These are phyloP conservation scores for Zeus faber DNA, from an alignment of 2,113 vertebrate genomes.

Conservation along the genomic window DNA sequence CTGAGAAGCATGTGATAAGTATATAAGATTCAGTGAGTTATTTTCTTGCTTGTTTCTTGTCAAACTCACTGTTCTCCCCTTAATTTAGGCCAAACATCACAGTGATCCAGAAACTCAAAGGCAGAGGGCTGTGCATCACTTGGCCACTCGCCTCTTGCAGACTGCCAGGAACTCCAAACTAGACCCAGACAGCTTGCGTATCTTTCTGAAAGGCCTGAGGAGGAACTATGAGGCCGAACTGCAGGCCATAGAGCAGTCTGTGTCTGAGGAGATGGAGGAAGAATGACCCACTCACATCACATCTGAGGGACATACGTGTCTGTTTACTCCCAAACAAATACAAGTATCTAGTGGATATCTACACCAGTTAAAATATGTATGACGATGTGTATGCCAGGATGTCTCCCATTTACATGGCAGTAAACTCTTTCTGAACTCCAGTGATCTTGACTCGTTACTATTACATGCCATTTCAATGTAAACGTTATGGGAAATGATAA, in stretches of 20 bases:
- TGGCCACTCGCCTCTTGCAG: constrained; percentile 86
- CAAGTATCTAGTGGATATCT: background rate
- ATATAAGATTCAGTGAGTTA: too few relatives aligned
- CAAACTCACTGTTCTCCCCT: background rate
- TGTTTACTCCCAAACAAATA: constrained; percentile 1
- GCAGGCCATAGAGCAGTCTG: constrained; percentile 37
- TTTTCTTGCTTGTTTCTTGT: too few relatives aligned
- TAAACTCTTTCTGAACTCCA: constrained; percentile 12
- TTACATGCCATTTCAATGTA: too few relatives aligned
- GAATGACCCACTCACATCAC: constrained; percentile 36
- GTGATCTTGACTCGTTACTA: too few relatives aligned
- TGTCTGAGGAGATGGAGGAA: constrained; percentile 49
- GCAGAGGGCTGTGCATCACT: constrained; percentile 80
- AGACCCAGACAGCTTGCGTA: constrained; percentile 82
- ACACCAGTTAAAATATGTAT: too few relatives aligned
- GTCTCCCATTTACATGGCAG: background rate
- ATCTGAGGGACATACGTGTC: constrained; percentile 11
- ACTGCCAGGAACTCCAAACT: constrained; percentile 88
- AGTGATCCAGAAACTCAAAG: constrained; percentile 78
- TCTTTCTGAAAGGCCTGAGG: constrained; percentile 85
- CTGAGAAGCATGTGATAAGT: too few relatives aligned
- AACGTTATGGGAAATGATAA: too few relatives aligned
- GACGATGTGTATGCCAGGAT: too few relatives aligned
- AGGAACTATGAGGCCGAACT: constrained; percentile 80
- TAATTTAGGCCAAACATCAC: constrained; percentile 77